Evolutionary conservation across 2,113 vertebrate species (phyloP).

Genomic region (Eptesicus fuscus): DNA sequence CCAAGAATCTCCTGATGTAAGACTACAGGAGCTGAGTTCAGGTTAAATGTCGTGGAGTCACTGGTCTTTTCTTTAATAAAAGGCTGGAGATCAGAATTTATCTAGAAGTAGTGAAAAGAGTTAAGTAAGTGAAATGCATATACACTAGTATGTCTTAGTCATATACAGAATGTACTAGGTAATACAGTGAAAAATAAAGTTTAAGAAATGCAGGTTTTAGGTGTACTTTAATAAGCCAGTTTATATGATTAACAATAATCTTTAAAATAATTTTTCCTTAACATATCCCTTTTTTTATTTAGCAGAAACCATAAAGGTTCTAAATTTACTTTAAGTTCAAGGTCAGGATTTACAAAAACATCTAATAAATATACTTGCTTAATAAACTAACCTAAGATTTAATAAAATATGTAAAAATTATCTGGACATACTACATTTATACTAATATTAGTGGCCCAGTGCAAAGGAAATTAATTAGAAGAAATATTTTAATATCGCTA

Average conservation of each 20-base stretch:
- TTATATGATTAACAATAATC: neutral
- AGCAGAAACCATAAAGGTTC: neutral
- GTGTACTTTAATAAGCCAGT: neutral
- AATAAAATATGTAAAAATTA: constrained; percentile 28
- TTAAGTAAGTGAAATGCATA: neutral
- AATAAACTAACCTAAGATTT: constrained; percentile 24
- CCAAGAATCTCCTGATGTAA: constrained; percentile 93
- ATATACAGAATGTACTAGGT: neutral
- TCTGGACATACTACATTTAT: neutral
- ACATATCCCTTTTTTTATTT: constrained; percentile 24
- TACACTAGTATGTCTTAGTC: neutral
- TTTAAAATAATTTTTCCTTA: constrained; percentile 23
- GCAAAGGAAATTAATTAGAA: too few species aligned
- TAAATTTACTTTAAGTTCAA: constrained; percentile 41
- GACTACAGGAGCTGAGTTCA: constrained; percentile 92
- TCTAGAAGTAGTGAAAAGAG: constrained; percentile 79
- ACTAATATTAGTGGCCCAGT: neutral
- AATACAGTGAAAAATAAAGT: neutral
- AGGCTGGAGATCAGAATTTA: constrained; percentile 95
- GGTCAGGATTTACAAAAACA: constrained; percentile 33
- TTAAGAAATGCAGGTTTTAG: constrained; percentile 2
- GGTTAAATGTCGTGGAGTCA: constrained; percentile 85
- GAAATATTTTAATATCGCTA: too few species aligned
- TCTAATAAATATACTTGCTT: neutral
- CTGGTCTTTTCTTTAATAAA: constrained; percentile 87